A percentile compares a stretch with the other conserved stretches of the same genome.
These are phyloP conservation scores for Pocota personata DNA, from an alignment of 2,888 invertebrate genomes.

Conservation along the genomic window DNA sequence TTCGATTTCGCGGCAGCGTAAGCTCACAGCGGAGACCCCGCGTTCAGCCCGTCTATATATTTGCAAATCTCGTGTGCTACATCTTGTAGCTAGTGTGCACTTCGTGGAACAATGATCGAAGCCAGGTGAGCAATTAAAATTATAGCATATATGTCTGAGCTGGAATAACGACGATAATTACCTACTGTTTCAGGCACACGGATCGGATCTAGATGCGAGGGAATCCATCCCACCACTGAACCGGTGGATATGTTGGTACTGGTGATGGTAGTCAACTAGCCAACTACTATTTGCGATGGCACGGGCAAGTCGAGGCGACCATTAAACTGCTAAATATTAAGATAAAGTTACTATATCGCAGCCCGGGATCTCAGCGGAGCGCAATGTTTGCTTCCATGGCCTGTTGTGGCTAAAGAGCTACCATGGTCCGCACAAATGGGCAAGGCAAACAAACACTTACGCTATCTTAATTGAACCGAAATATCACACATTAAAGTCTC, in stretches of 20 bases:
- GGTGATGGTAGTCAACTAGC: slow-evolving; percentile 3
- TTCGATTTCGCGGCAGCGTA: slow-evolving; percentile 22
- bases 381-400: too few species aligned
- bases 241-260: not conserved
- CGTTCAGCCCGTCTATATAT: slow-evolving; percentile 14
- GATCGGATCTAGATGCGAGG: not conserved
- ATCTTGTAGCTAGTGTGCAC: slow-evolving; percentile 51
- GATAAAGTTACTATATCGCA: slow-evolving; percentile 60
- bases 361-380: slow-evolving; percentile 24
- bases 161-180: slow-evolving; percentile 63
- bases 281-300: slow-evolving; percentile 28
- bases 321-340: slow-evolving; percentile 60
- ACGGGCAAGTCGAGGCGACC: slow-evolving; percentile 40
- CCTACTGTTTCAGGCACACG: slow-evolving; percentile 38
- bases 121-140: slow-evolving; percentile 72
- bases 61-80: slow-evolving; percentile 45
- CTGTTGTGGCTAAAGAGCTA: not conserved
- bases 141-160: slow-evolving; percentile 43
- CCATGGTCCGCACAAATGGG: slow-evolving; percentile 41
- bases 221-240: not conserved
- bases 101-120: slow-evolving; percentile 59
- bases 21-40: not conserved
- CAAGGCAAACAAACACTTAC: slow-evolving; percentile 70
- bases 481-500: slow-evolving; percentile 65
- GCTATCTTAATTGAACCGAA: slow-evolving; percentile 72